Conservation (phyloP, 2,888 invertebrate genomes). For the Andrena haemorrhoa region DNA sequence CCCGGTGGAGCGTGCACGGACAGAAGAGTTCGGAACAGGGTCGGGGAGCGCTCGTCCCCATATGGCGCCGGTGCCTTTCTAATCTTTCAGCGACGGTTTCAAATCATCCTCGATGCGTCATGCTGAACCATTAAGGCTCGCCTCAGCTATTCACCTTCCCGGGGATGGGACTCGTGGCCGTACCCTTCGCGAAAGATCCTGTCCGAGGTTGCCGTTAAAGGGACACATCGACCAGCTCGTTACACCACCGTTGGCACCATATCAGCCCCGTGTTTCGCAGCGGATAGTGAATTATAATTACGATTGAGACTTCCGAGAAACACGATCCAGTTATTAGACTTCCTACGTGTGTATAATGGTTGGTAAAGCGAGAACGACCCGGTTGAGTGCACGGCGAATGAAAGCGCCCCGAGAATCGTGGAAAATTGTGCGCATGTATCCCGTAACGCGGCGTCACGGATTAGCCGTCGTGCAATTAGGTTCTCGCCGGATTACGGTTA, state of each 20-base stretch:
- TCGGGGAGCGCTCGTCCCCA: conserved; percentile 49
- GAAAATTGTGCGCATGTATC: not conserved
- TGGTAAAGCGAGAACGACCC: not conserved
- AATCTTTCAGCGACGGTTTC: conserved; percentile 64
- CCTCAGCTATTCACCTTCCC: not conserved
- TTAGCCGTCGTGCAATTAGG: conserved; percentile 45
- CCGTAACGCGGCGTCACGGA: conserved; percentile 9
- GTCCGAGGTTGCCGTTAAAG: not conserved
- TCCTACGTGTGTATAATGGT: not conserved
- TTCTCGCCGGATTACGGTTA: conserved; percentile 25
- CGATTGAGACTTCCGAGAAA: too few species aligned
- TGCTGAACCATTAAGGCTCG: conserved; percentile 42
- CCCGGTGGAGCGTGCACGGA: conserved; percentile 66
- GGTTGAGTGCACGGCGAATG: too few species aligned
- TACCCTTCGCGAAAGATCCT: not conserved
- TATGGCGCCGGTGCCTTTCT: conserved; percentile 62
- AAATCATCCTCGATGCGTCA: conserved; percentile 54
- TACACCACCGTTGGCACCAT: not conserved
- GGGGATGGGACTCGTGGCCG: not conserved
- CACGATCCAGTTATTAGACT: too few species aligned
- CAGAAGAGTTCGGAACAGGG: conserved; percentile 34
- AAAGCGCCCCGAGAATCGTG: not conserved
- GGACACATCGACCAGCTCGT: conserved; percentile 5
- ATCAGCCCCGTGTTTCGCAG: too few species aligned
- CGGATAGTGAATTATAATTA: too few species aligned